Evolutionary conservation across 2,797 vertebrate genomes (phyloP), one percentile per base, ranked within the genome.

Genomic region (Meriones psammophilus): DNA sequence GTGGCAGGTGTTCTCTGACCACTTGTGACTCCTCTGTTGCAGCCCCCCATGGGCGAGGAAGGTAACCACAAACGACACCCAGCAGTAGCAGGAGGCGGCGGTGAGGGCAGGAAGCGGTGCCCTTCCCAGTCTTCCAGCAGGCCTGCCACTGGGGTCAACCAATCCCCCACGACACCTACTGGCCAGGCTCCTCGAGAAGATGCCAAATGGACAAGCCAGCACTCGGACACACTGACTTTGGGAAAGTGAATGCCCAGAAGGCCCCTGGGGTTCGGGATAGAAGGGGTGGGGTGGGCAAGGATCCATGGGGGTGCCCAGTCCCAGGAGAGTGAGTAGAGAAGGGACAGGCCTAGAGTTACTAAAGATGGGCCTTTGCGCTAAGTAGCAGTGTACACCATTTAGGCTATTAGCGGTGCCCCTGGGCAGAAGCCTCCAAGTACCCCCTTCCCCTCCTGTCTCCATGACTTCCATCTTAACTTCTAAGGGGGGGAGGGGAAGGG

Each of bases 41-140:
- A 99, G 99, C 99, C 99, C 30, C 99, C 99, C 8, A 99, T 99
- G 98, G 98, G 98, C 56, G 99, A 99, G 98, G 99, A 99, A 93
- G 99, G 99, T 94, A 98, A 99, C 92, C 99, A 99, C 97, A 99
- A 99, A 96, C 99, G 99, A 97, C 99, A 99, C 97, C 98, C 99
- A 0, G 99, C 99, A 15, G 98, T 98, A 0, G 97, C 98, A 39
- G 98, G 98, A 91, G 99, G 99, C 13, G 99, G 99, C 5, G 98
- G 99, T 33, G 99, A 99, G 14, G 98, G 99, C 88, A 99, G 99
- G 54, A 99, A 99, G 96, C 98, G 99, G 42, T 99, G 99, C 96
- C 99, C 99, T 87, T 99, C 99, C 36, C 99, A 99, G 98, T 98
- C 99, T 98, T 99, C 99, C 97, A 99, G 98, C 98, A 99, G 99